These are phyloP conservation scores for Clarias gariepinus DNA, from an alignment of 2,113 vertebrate genomes.

Conservation along the genomic window DNA sequence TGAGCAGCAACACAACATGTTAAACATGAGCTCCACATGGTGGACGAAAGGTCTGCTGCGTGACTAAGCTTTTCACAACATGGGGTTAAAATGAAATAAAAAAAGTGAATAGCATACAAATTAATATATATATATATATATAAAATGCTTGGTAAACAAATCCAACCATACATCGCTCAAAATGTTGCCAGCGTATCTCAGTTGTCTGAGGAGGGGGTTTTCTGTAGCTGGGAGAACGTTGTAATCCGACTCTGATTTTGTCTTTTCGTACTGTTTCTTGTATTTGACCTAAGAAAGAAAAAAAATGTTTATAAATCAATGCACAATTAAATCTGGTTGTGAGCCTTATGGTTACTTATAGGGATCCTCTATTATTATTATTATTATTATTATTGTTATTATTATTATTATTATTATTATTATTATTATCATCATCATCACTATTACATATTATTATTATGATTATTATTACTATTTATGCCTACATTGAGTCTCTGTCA, in stretches of 20 bases:
- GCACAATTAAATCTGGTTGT: neutral
- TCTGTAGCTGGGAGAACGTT: conserved; percentile 94
- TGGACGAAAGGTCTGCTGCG: neutral
- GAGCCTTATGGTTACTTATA: neutral
- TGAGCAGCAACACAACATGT: neutral
- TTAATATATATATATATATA: neutral
- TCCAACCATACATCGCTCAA: conserved; percentile 86
- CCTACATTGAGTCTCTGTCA: neutral
- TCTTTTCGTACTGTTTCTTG: conserved; percentile 91
- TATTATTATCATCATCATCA: no score
- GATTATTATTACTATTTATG: no score
- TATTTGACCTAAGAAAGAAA: conserved; percentile 81
- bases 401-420: no score
- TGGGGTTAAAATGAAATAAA: neutral
- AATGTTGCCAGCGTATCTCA: conserved; percentile 81
- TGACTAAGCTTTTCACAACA: neutral
- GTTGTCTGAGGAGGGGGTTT: conserved; percentile 88
- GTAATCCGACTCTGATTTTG: conserved; percentile 84
- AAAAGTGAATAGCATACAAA: neutral
- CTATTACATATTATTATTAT: no score
- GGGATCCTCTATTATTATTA: neutral
- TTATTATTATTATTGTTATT: no score
- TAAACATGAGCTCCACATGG: neutral
- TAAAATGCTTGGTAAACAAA: neutral
- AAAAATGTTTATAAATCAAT: neutral